Percentiles rank a stretch among this genome's conserved stretches.
phyloP scores from a whole-genome alignment of 2,888 invertebrate species.

The Heliconius ismenius region DNA sequence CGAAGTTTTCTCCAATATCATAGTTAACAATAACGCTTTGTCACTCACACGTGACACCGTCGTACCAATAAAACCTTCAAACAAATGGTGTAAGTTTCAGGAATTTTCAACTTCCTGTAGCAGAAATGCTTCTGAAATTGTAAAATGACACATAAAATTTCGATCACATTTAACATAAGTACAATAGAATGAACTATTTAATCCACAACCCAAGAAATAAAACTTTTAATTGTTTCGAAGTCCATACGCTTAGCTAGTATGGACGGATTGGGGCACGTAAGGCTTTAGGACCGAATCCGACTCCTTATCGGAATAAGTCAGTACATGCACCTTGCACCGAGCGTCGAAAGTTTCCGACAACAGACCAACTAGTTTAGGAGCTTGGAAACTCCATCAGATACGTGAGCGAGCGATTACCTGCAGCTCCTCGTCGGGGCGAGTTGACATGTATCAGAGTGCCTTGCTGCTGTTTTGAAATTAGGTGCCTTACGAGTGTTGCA shows the following conservation, averaged over 20 bases:
- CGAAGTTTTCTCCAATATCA: slow-evolving; percentile 50
- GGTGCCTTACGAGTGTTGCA: slow-evolving; percentile 34
- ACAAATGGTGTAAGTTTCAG: slow-evolving; percentile 20
- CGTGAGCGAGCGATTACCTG: slow-evolving; percentile 76
- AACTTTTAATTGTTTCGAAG: slow-evolving; percentile 30
- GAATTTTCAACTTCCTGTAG: slow-evolving; percentile 11
- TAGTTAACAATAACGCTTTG: slow-evolving; percentile 49
- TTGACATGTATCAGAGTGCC: slow-evolving; percentile 46
- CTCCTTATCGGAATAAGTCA: slow-evolving; percentile 71
- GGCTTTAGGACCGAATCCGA: slow-evolving; percentile 71
- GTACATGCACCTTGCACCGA: slow-evolving; percentile 67
- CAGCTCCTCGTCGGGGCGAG: slow-evolving; percentile 47
- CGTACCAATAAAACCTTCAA: slow-evolving; percentile 33
- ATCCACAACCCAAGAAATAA: slow-evolving; percentile 12
- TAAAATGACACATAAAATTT: neutral
- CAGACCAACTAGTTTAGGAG: slow-evolving; percentile 78
- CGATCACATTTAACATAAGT: neutral
- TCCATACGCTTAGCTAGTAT: slow-evolving; percentile 23
- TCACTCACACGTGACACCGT: slow-evolving; percentile 40
- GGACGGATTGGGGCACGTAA: slow-evolving; percentile 54
- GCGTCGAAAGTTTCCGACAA: slow-evolving; percentile 73
- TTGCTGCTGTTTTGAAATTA: slow-evolving; percentile 39
- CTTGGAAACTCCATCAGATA: slow-evolving; percentile 79
- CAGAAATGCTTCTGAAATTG: neutral
- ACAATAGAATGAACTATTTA: neutral